phyloP scores from a whole-genome alignment of 2,113 vertebrate genomes.

The Chloropsis cyanopogon region DNA sequence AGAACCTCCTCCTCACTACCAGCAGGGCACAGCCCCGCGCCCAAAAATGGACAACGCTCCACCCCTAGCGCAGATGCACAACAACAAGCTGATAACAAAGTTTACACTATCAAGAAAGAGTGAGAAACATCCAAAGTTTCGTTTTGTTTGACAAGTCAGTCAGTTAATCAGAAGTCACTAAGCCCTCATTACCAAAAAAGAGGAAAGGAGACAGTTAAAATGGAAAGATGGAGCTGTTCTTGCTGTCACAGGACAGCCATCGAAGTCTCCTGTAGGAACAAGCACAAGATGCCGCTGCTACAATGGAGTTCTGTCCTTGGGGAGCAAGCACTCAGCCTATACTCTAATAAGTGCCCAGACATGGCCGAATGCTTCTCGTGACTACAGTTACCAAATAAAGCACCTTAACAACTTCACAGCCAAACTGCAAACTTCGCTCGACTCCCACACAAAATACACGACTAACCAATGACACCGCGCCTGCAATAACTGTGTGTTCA shows the following conservation, averaged over 20 bases:
- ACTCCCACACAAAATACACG: not conserved
- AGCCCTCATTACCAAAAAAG: not conserved
- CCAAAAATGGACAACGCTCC: conserved; percentile 45
- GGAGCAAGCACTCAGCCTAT: not conserved
- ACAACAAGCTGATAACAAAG: conserved; percentile 2
- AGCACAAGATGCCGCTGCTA: not conserved
- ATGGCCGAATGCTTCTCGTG: not conserved
- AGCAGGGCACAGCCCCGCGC: not conserved
- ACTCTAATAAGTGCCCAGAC: not conserved
- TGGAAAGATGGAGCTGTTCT: not conserved
- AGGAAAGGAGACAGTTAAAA: not conserved
- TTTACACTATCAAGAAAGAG: not conserved
- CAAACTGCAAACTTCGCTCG: not conserved
- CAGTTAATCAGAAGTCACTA: not conserved
- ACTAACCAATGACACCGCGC: not conserved
- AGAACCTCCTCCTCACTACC: not conserved
- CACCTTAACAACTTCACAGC: not conserved
- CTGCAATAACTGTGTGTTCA: rapidly evolving
- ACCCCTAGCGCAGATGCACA: not conserved
- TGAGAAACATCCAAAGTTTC: rapidly evolving
- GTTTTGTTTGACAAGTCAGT: not conserved
- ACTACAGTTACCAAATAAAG: not conserved
- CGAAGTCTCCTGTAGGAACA: not conserved
- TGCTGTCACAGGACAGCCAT: not conserved
- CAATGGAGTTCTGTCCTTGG: not conserved